A percentile compares a stretch with the other conserved stretches of the same genome.
These are phyloP conservation scores for Augochlora pura DNA, from an alignment of 1,140 invertebrate genomes.

Conservation along the genomic window DNA sequence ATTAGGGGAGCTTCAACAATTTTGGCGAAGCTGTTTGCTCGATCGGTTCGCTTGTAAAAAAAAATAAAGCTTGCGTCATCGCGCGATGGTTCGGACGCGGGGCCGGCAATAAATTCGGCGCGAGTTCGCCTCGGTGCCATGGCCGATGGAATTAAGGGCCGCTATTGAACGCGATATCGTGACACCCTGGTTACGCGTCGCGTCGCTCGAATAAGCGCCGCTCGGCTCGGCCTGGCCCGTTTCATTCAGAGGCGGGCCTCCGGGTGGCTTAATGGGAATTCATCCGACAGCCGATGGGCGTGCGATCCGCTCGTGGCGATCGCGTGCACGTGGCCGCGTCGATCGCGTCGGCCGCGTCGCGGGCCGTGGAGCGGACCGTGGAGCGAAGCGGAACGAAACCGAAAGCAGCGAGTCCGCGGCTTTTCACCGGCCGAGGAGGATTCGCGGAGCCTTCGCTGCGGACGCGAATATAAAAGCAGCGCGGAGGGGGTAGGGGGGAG, in stretches of 20 bases:
- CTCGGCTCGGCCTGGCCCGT: neutral
- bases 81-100: too few species aligned
- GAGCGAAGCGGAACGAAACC: too few species aligned
- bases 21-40: too few species aligned
- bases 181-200: neutral
- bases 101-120: constrained; percentile 22
- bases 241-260: constrained; percentile 23
- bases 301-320: constrained; percentile 55
- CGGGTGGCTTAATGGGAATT: constrained; percentile 51
- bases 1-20: too few species aligned
- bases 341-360: constrained; percentile 41
- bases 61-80: too few species aligned
- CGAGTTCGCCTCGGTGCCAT: neutral
- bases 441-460: too few species aligned
- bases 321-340: constrained; percentile 56
- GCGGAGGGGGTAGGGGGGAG: neutral
- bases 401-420: neutral
- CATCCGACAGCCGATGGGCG: constrained; percentile 59
- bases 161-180: constrained; percentile 26
- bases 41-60: too few species aligned
- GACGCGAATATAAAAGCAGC: too few species aligned
- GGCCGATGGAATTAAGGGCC: constrained; percentile 30
- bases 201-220: neutral
- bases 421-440: constrained; percentile 24
- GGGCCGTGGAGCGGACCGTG: neutral